phyloP scores from a whole-genome alignment of 2,797 vertebrate species.

The Sebastes oblongus region DNA sequence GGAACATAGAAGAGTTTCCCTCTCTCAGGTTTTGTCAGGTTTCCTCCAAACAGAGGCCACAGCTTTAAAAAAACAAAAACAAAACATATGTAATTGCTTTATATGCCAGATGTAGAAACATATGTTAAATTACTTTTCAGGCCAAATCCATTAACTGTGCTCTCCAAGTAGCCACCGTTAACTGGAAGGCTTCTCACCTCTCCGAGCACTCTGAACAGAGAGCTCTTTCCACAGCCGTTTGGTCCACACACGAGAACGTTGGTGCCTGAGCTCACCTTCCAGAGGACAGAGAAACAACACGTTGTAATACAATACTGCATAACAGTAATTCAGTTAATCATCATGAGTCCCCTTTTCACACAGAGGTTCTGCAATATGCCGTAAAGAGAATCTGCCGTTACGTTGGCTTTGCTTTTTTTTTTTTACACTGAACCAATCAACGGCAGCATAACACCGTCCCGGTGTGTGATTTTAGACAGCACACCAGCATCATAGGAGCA shows the following conservation, averaged over 20 bases:
- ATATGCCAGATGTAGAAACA: not conserved
- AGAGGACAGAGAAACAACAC: not conserved
- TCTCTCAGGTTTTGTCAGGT: constrained; percentile 95
- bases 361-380: no score
- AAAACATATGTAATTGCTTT: not conserved
- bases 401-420: no score
- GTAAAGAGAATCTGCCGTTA: no score
- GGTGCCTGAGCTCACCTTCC: constrained; percentile 91
- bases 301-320: not conserved
- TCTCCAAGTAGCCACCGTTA: not conserved
- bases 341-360: not conserved
- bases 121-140: not conserved
- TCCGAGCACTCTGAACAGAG: constrained; percentile 94
- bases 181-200: constrained; percentile 82
- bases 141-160: not conserved
- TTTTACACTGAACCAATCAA: no score
- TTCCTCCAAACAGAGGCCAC: constrained; percentile 97
- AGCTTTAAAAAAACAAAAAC: constrained; percentile 75
- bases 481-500: no score
- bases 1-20: constrained; percentile 98
- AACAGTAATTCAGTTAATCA: not conserved
- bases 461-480: no score
- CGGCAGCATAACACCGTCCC: no score
- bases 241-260: constrained; percentile 98
- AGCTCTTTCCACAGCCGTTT: constrained; percentile 98